Evolutionary conservation across 1,140 invertebrate species (phyloP).

Genomic region (Sitobion miscanthi): DNA sequence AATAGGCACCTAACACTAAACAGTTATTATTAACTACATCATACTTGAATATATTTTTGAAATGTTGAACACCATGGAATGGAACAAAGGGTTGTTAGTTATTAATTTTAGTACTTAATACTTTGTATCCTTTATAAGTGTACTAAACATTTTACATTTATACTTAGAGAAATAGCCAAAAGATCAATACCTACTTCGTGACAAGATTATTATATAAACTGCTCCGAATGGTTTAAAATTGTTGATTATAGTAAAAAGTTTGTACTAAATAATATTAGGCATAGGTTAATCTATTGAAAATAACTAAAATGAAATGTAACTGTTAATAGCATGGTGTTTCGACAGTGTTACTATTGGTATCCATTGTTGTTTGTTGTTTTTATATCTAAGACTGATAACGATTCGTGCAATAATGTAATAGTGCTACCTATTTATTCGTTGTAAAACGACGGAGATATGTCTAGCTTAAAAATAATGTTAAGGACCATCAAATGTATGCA

Average conservation of each 20-base stretch:
- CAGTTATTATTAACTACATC: background rate
- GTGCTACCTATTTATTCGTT: background rate
- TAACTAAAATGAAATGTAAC: background rate
- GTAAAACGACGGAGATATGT: background rate
- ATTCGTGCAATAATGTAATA: background rate
- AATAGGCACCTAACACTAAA: background rate
- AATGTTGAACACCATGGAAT: background rate
- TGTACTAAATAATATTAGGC: background rate
- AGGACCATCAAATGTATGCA: background rate
- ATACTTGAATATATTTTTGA: background rate
- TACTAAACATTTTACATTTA: background rate
- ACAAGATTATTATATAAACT: background rate
- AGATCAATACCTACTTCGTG: background rate
- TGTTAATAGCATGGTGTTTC: background rate
- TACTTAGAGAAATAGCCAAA: background rate
- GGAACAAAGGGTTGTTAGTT: background rate
- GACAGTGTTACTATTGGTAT: background rate
- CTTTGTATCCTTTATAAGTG: background rate
- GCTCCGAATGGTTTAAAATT: background rate
- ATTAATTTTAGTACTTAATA: background rate
- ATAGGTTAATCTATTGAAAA: background rate
- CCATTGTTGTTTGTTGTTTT: conserved; percentile 3
- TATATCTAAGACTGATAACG: background rate
- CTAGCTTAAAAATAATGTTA: background rate
- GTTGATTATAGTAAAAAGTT: background rate